Percentiles rank a stretch among this genome's conserved stretches.
Conservation (phyloP, 2,797 vertebrate genomes). For the Anniella stebbinsi region DNA sequence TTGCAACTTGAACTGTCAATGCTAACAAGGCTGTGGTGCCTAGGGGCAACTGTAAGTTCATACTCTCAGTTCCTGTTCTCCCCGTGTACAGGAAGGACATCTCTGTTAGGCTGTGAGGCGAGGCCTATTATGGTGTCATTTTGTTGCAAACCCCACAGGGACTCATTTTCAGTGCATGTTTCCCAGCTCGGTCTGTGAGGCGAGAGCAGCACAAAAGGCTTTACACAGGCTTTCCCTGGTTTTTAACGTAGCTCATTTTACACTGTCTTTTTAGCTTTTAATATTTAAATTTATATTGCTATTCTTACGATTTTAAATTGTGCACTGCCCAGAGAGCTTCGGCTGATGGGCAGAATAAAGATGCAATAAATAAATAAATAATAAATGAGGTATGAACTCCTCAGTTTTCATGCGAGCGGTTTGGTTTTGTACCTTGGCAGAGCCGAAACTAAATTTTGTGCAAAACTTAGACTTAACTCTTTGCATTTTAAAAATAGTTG, state of each 20-base stretch:
- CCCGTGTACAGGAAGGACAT: conserved; percentile 31
- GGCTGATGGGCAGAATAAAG: too few species aligned
- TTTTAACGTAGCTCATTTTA: too few species aligned
- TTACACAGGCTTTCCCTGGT: too few species aligned
- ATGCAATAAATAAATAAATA: too few species aligned
- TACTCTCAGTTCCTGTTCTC: conserved; percentile 9
- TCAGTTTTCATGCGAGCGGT: neutral
- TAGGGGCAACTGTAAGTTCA: fast-evolving
- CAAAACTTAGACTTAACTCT: neutral
- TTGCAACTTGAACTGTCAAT: neutral
- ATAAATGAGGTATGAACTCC: too few species aligned
- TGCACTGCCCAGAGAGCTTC: too few species aligned
- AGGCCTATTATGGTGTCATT: neutral
- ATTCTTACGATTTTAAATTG: too few species aligned
- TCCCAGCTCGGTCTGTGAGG: too few species aligned
- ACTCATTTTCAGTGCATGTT: too few species aligned
- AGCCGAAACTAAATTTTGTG: neutral
- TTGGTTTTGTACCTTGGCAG: neutral
- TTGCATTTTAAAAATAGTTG: neutral
- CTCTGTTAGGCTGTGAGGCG: neutral
- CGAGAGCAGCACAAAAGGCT: neutral
- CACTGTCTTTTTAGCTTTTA: too few species aligned
- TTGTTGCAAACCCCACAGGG: neutral
- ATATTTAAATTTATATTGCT: too few species aligned
- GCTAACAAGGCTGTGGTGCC: neutral